Percentiles rank a stretch among this genome's conserved stretches.
Evolutionary conservation across 2,797 vertebrate species (phyloP).

Genomic region (Falco novaeseelandiae): DNA sequence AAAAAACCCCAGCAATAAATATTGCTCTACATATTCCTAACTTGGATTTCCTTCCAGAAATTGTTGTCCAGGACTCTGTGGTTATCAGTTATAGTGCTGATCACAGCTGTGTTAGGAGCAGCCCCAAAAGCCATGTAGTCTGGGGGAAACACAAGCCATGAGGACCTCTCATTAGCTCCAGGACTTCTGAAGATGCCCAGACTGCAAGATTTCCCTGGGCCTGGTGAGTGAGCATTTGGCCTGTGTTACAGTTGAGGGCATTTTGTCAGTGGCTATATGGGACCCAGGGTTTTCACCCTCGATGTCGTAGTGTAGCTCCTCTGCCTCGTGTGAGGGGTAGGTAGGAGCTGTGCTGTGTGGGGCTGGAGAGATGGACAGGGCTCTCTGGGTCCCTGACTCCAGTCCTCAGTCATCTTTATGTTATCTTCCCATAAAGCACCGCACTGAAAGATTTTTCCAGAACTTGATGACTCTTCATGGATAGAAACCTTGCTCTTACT

Average conservation of each 20-base stretch:
- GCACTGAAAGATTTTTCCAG: neutral
- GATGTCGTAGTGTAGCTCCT: neutral
- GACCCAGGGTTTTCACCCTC: neutral
- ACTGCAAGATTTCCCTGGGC: neutral
- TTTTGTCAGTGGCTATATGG: fast-evolving
- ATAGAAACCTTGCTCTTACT: neutral
- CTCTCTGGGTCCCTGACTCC: neutral
- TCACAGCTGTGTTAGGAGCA: neutral
- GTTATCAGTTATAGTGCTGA: neutral
- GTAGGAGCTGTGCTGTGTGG: neutral
- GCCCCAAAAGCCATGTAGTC: neutral
- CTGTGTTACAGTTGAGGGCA: neutral
- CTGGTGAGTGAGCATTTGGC: neutral
- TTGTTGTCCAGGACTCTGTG: neutral
- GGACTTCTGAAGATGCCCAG: fast-evolving
- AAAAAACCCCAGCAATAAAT: neutral
- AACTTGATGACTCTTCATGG: neutral
- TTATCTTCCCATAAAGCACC: neutral
- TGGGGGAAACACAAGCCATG: neutral
- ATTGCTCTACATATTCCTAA: neutral
- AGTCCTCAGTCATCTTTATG: neutral
- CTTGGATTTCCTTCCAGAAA: neutral
- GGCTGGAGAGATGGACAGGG: too few relatives aligned
- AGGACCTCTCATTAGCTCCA: neutral
- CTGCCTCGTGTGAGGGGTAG: neutral